Evolutionary conservation across 64 coral and sea anemone genomes (phyloP).

Genomic region (Montipora efflorescens): DNA sequence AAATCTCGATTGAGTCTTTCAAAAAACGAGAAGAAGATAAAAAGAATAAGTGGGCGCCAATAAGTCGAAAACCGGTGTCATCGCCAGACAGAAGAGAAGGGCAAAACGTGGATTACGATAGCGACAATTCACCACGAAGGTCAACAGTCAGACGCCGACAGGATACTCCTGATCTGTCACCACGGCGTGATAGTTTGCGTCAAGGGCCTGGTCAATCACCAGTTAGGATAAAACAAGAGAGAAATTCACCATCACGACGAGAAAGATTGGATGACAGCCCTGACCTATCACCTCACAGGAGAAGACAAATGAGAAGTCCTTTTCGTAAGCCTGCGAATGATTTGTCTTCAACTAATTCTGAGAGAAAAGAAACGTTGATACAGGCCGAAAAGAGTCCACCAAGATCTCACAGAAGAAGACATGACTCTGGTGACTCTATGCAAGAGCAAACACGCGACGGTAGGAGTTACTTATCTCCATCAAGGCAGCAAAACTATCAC

Average conservation of each 20-base stretch:
- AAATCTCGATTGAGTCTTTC: constrained; percentile 82
- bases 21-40: constrained; percentile 86
- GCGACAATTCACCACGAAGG: constrained; percentile 49
- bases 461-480: background rate
- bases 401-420: constrained; percentile 29
- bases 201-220: constrained; percentile 43
- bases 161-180: constrained; percentile 81
- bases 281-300: constrained; percentile 70
- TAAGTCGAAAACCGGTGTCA: constrained; percentile 4
- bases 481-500: background rate
- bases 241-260: constrained; percentile 54
- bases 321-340: background rate
- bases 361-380: background rate
- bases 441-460: background rate
- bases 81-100: background rate
- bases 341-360: background rate
- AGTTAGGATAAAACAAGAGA: constrained; percentile 17
- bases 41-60: constrained; percentile 90
- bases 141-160: constrained; percentile 31
- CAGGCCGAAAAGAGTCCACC: constrained; percentile 27
- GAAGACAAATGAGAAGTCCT: background rate
- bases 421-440: constrained; percentile 24
- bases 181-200: constrained; percentile 31
- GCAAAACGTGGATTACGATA: background rate
- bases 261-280: constrained; percentile 16